Base-by-base conservation (phyloP, 2,888 invertebrate species). In the Heliconius hortense region DNA sequence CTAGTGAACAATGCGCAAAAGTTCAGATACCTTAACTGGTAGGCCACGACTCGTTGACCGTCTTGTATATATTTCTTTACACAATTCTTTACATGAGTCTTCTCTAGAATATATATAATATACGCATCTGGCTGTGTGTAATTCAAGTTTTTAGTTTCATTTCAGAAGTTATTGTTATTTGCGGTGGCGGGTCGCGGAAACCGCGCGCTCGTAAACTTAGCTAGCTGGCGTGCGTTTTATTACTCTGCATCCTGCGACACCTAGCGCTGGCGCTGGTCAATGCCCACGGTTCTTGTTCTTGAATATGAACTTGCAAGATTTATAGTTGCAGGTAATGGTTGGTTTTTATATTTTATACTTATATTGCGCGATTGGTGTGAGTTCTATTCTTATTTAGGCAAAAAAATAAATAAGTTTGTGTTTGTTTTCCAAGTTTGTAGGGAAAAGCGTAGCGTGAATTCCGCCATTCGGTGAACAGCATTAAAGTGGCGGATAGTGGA, bases 141-240 rank as follows among this genome's bases (percentile, higher is more conserved):
- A 68, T 68, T 31, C 53, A 53, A 68, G 68, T 69, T 56, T 69
- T 69, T 69, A 69, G 69, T 56, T 69, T 56, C 8, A 69, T 31
- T 69, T 56, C 15, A 56, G 53, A 39, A 39, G 56, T 74, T 63
- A 73, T 72, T 75, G 67, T 71, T 73, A 72, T 76, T 75, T 75
- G 78, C 69, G 75, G 78, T 71, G 26, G 26, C 62, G 53, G 66
- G 73, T 62, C 72, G 67, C 56, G 53, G 63, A 59, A 72, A 66
- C 74, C 70, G 63, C 56, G 67, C n/a, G 72, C 71, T 76, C 76
- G 76, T 77, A 76, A 78, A 74, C 56, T 26, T 18, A 48, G 56
- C 53, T 60, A 39, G 62, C 72, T 13, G 48, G 63, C 69, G 7
- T 26, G 31, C 66, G 70, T 72, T 78, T 78, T 75, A 78, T 43